Conservation (phyloP, 30 jellyfish, hydroid and myxozoan species). For the Chironex yamaguchii region DNA sequence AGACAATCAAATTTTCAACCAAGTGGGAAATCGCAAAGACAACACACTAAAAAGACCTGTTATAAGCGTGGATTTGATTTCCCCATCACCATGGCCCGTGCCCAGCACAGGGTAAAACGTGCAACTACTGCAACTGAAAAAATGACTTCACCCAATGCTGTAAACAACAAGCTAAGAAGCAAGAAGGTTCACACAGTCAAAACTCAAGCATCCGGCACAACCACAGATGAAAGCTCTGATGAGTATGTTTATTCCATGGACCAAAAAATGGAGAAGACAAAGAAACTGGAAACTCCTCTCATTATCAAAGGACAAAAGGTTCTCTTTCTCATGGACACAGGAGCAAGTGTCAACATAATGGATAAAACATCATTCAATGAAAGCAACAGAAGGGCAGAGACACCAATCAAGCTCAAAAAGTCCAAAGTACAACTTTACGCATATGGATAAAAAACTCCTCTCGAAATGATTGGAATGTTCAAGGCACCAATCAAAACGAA, state of each 20-base stretch:
- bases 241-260: slow-evolving; percentile 5
- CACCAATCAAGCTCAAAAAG: background rate
- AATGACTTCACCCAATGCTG: slow-evolving; percentile 63
- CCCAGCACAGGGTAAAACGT: slow-evolving; percentile 56
- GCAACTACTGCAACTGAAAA: slow-evolving; percentile 43
- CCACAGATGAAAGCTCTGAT: background rate
- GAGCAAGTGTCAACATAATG: slow-evolving; percentile 13
- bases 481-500: background rate
- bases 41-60: background rate
- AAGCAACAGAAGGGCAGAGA: background rate
- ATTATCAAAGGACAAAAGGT: background rate
- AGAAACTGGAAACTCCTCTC: background rate
- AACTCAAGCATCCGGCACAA: background rate
- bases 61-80: slow-evolving; percentile 57
- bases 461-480: background rate
- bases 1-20: background rate
- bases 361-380: slow-evolving; percentile 33
- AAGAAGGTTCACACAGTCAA: slow-evolving; percentile 5
- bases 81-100: slow-evolving; percentile 51
- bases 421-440: background rate
- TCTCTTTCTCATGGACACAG: background rate
- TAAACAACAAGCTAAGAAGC: background rate
- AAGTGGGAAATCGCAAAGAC: background rate
- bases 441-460: background rate
- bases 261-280: slow-evolving; percentile 1